These are phyloP conservation scores for Palythoa caribaeorum DNA, from an alignment of 92 coral and sea anemone species.

Conservation along the genomic window DNA sequence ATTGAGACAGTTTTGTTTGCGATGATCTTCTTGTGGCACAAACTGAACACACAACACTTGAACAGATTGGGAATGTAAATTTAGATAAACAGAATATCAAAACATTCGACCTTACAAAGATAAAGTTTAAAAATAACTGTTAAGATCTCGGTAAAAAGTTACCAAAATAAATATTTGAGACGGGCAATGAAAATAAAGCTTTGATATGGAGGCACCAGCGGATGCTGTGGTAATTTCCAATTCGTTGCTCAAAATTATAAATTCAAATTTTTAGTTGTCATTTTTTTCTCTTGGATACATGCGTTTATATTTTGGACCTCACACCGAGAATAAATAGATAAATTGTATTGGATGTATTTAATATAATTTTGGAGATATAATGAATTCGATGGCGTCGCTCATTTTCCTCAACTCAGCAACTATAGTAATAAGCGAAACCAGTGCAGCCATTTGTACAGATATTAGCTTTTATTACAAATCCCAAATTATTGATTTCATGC, in stretches of 20 bases:
- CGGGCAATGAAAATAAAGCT: background rate
- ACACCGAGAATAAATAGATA: background rate
- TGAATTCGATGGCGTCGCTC: too few relatives aligned
- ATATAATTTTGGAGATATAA: background rate
- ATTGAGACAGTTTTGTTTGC: background rate
- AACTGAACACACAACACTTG: background rate
- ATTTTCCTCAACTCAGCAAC: background rate
- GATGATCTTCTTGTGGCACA: background rate
- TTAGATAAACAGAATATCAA: background rate
- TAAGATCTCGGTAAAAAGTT: background rate
- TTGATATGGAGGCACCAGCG: background rate
- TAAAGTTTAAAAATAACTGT: background rate
- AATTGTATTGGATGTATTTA: background rate
- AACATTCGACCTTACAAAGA: background rate
- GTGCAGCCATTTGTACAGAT: background rate
- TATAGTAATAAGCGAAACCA: background rate
- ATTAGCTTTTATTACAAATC: background rate
- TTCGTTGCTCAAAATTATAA: constrained; percentile 7
- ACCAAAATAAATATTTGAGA: background rate
- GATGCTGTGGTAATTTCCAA: constrained; percentile 17
- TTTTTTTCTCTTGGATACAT: background rate
- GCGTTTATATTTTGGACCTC: background rate
- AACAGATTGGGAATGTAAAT: background rate
- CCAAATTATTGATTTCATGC: background rate
- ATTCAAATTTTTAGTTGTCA: background rate